Evolutionary conservation across 2,797 vertebrate species (phyloP), one percentile per base, ranked within the genome.

Genomic region (Mastacembelus armatus): DNA sequence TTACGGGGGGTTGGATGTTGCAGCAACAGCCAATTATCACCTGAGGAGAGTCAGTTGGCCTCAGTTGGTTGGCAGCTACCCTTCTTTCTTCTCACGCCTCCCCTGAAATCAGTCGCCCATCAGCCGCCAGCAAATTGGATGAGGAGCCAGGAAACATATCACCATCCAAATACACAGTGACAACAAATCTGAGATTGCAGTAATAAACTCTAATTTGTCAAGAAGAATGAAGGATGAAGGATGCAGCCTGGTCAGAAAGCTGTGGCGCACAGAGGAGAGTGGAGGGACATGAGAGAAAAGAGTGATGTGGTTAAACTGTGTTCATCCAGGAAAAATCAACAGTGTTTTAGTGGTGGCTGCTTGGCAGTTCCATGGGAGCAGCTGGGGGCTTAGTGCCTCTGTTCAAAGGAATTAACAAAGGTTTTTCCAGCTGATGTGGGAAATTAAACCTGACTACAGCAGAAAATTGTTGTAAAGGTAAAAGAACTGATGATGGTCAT

Each of bases 21-120:
- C 75, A 88, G 88, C 84, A 87, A 80, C 83, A 84, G 83, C 82
- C 88, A 91, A 88, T 91, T 90, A 92, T 91, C 83, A 92, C 90
- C 85, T 87, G 80, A 89, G 78, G 72, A 81, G 78, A 83, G 80
- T 71, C 56, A 6, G 78, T 71, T 62, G 76, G 71, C 68, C 58
- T 64, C 57, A 54, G 59, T 63, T 50, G 45, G 54, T 72, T 80
- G 64, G 78, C 73, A 68, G 81, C 70, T 43, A 48, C 66, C 42
- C 38, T 49, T 79, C 69, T 67, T 68, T 78, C 79, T 81, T 60
- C 78, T 84, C 76, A 72, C 26, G 29, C 64, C 50, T 77, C 49
- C 47, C 60, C 64, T 3, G 12, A 67, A 88, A 79, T 77, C 80
- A 81, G 57, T 45, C 62, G 42, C 66, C 69, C 74, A 48, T 82